Conservation (phyloP, 2,113 vertebrate genomes). For the Electrona antarctica region DNA sequence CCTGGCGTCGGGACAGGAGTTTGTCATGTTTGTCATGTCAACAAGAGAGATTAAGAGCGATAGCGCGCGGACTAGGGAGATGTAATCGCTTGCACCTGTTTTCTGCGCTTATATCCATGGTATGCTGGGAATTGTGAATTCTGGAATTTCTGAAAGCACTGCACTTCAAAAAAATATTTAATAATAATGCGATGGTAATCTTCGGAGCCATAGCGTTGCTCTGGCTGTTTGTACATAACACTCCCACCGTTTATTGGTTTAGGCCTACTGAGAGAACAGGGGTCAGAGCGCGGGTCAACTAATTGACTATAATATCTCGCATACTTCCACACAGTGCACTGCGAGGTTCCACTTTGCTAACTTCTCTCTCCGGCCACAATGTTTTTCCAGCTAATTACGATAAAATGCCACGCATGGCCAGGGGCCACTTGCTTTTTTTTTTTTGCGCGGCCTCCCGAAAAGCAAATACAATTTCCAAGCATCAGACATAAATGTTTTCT, state of each 20-base stretch:
- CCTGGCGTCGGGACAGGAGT: too few relatives aligned
- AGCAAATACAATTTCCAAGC: conserved; percentile 63
- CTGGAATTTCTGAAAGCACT: too few relatives aligned
- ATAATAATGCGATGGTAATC: too few relatives aligned
- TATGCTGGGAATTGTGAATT: too few relatives aligned
- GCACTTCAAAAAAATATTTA: too few relatives aligned
- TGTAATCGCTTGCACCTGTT: too few relatives aligned
- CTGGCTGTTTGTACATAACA: conserved; percentile 78
- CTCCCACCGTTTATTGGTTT: conserved; percentile 73
- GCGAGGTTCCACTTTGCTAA: conserved; percentile 72
- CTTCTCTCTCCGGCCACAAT: conserved; percentile 69
- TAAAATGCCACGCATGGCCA: conserved; percentile 74
- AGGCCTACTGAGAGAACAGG: too few relatives aligned
- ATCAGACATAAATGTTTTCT: conserved; percentile 87
- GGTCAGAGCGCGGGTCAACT: conserved; percentile 73
- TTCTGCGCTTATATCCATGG: too few relatives aligned
- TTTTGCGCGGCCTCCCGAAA: too few relatives aligned
- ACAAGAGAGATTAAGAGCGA: neutral
- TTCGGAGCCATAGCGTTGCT: conserved; percentile 54
- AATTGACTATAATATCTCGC: conserved; percentile 82
- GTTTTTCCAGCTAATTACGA: conserved; percentile 80
- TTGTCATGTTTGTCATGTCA: neutral
- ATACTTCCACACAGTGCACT: conserved; percentile 43
- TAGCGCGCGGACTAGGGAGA: too few relatives aligned
- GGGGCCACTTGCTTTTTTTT: too few relatives aligned